A percentile compares a stretch with the other conserved stretches of the same genome.
phyloP scores from a whole-genome alignment of 2,113 vertebrate species.

The Potamarius usumacintae region DNA sequence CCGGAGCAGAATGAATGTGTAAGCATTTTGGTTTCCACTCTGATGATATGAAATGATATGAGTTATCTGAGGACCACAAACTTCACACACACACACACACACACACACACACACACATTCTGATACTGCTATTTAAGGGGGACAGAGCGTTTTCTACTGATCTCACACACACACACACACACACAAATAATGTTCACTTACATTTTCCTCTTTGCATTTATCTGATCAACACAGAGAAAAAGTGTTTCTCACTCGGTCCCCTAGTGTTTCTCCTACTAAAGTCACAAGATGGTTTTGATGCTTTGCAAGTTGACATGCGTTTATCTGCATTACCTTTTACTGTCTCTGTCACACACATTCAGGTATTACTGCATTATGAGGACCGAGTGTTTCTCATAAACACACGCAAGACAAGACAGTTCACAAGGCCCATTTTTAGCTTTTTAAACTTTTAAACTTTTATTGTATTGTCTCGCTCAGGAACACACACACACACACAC shows the following conservation, averaged over 20 bases:
- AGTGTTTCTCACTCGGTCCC: too few relatives aligned
- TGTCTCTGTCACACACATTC: not conserved
- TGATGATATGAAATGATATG: not conserved
- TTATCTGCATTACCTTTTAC: not conserved
- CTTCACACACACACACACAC: not conserved
- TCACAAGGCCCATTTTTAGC: not conserved
- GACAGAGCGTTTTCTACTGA: not conserved
- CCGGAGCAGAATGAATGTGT: not conserved
- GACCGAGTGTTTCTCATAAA: not conserved
- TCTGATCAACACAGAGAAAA: not conserved
- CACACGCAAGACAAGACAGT: not conserved
- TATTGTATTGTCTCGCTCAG: not conserved
- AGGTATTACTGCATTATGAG: not conserved
- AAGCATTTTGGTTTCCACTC: not conserved
- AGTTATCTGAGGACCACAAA: not conserved
- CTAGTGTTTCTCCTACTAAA: not conserved
- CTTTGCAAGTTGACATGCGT: not conserved
- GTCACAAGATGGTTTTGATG: not conserved
- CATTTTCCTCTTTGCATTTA: not conserved
- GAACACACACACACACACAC: not conserved
- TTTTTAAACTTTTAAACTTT: not conserved
- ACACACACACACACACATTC: not conserved
- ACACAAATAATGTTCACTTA: not conserved
- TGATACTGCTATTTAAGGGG: not conserved
- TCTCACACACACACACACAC: not conserved